phyloP scores from a whole-genome alignment of 1,140 invertebrate genomes.

The Bombus turneri region DNA sequence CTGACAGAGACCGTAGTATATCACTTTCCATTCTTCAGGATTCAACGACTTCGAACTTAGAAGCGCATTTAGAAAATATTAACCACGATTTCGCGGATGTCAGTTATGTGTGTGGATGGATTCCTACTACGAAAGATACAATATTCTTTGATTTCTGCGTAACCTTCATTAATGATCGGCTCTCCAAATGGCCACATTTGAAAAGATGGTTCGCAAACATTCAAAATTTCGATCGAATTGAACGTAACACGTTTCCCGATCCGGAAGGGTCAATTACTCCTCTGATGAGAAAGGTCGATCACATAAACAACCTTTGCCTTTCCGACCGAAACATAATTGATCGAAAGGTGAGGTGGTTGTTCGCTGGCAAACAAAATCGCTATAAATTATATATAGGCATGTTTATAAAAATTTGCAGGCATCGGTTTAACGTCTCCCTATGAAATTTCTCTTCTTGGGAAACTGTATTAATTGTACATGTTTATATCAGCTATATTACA shows the following conservation, averaged over 20 bases:
- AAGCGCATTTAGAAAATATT: constrained; percentile 66
- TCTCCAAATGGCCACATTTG: constrained; percentile 80
- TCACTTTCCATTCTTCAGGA: constrained; percentile 52
- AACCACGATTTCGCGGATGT: constrained; percentile 80
- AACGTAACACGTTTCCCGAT: constrained; percentile 80
- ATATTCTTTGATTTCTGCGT: constrained; percentile 79
- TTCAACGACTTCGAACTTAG: constrained; percentile 52
- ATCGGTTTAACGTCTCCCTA: no score
- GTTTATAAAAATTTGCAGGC: neutral
- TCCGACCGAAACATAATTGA: constrained; percentile 57
- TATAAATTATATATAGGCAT: constrained; percentile 56
- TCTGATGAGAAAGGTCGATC: constrained; percentile 56
- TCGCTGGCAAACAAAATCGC: constrained; percentile 63
- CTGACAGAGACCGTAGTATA: neutral
- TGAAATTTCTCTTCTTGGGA: neutral
- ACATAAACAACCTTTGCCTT: constrained; percentile 31
- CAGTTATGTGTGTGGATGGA: constrained; percentile 84
- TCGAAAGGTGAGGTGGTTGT: constrained; percentile 75
- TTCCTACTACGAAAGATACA: constrained; percentile 82
- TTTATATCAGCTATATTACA: neutral
- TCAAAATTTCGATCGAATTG: constrained; percentile 82
- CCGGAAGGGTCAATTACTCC: constrained; percentile 40
- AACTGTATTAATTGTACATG: neutral
- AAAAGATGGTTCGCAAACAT: constrained; percentile 85
- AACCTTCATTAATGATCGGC: constrained; percentile 65